Evolutionary conservation across 2,888 invertebrate genomes (phyloP).

Genomic region (Nymphalis c-album): DNA sequence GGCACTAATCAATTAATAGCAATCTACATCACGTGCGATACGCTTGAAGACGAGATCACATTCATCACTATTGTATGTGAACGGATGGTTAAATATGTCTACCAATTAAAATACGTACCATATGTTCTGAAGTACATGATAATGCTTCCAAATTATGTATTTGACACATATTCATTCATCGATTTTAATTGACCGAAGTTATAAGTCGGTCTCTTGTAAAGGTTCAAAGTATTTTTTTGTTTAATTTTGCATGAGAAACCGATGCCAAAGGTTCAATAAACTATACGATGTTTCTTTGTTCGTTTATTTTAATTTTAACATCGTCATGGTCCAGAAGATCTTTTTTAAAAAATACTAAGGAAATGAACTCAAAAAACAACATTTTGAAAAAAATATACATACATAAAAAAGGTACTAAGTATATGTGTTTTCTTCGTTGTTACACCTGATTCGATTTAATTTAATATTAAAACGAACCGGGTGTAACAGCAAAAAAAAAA

Average conservation of each 20-base stretch:
- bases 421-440: neutral
- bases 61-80: conserved; percentile 20
- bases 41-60: conserved; percentile 32
- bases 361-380: neutral
- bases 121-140: too few relatives aligned
- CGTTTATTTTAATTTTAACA: conserved; percentile 26
- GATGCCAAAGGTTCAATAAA: conserved; percentile 44
- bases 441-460: too few relatives aligned
- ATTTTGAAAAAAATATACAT: neutral
- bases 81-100: conserved; percentile 3
- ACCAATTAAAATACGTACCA: too few relatives aligned
- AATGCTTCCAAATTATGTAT: neutral
- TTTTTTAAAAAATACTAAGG: neutral
- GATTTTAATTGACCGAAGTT: conserved; percentile 2
- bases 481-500: too few relatives aligned
- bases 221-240: conserved; percentile 29
- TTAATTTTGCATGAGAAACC: conserved; percentile 32
- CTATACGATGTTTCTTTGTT: conserved; percentile 36
- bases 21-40: conserved; percentile 56
- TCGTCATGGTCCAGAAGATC: conserved; percentile 14
- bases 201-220: conserved; percentile 10
- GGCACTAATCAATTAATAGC: conserved; percentile 67
- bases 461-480: neutral
- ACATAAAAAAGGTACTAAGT: neutral
- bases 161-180: conserved; percentile 9